phyloP scores from a whole-genome alignment of 2,113 vertebrate species.

The Misgurnus anguillicaudatus region DNA sequence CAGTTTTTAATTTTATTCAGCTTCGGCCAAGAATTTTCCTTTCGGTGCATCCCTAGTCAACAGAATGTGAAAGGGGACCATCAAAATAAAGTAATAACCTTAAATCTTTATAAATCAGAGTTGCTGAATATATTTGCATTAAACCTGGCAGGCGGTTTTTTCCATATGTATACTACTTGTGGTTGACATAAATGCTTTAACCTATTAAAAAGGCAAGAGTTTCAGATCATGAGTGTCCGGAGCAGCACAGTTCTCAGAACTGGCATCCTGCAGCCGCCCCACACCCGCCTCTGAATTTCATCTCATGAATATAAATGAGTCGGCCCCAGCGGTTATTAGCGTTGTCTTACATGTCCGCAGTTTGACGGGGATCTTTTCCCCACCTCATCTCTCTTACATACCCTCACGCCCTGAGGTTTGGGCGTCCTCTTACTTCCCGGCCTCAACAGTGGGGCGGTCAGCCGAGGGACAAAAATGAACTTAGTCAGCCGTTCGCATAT shows the following conservation, averaged over 20 bases:
- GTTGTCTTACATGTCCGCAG: conserved; percentile 40
- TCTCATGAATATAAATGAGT: conserved; percentile 55
- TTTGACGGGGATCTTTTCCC: conserved; percentile 22
- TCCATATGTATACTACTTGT: no score
- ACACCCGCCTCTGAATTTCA: conserved; percentile 28
- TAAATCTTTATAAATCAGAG: no score
- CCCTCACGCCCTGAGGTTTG: conserved; percentile 28
- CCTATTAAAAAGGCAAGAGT: neutral
- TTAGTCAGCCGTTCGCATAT: conserved; percentile 46
- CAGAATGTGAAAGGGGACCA: no score
- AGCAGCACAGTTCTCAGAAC: neutral
- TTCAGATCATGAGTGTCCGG: neutral
- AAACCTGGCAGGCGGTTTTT: no score
- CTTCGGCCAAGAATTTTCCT: no score
- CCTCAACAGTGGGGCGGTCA: neutral
- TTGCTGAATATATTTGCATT: no score
- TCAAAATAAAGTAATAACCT: no score
- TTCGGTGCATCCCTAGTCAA: no score
- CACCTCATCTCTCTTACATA: conserved; percentile 29
- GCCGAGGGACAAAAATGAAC: conserved; percentile 37
- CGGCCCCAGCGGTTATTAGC: conserved; percentile 37
- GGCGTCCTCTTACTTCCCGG: conserved; percentile 13
- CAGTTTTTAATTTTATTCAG: no score
- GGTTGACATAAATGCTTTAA: no score
- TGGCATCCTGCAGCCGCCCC: neutral